Percentiles rank a stretch among this genome's conserved stretches.
phyloP scores from a whole-genome alignment of 2,888 invertebrate species.

The Tolmerus cingulatus region DNA sequence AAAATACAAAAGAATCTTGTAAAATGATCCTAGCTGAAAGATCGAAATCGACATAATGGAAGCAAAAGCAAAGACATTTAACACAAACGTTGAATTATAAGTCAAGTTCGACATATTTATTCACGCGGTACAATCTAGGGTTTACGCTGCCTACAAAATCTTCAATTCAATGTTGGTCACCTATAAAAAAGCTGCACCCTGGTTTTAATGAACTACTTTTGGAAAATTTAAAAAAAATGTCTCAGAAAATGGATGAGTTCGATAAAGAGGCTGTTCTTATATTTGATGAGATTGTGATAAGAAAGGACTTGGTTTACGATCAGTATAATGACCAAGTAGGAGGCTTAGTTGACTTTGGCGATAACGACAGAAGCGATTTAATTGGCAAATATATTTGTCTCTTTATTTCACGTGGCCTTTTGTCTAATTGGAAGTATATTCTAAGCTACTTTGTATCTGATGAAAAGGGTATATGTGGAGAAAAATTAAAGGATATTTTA shows the following conservation, averaged over 20 bases:
- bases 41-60: not conserved
- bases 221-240: not conserved
- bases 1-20: too few species aligned
- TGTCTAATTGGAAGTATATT: too few species aligned
- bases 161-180: not conserved
- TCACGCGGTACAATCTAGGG: too few species aligned
- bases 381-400: too few species aligned
- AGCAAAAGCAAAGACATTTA: not conserved
- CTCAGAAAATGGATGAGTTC: too few species aligned
- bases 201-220: not conserved
- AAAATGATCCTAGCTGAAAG: not conserved
- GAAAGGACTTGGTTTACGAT: not conserved
- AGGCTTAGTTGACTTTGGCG: not conserved
- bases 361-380: too few species aligned
- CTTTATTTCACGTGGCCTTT: too few species aligned
- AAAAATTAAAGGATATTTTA: slow-evolving; percentile 1
- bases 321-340: not conserved
- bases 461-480: not conserved
- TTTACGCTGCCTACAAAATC: not conserved
- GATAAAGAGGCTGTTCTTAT: not conserved
- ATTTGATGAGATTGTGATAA: not conserved
- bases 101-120: too few species aligned
- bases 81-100: too few species aligned
- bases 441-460: too few species aligned
- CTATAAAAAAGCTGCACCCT: not conserved